These are phyloP conservation scores for Palythoa heliodiscus DNA, from an alignment of 92 coral and sea anemone species.

Conservation along the genomic window DNA sequence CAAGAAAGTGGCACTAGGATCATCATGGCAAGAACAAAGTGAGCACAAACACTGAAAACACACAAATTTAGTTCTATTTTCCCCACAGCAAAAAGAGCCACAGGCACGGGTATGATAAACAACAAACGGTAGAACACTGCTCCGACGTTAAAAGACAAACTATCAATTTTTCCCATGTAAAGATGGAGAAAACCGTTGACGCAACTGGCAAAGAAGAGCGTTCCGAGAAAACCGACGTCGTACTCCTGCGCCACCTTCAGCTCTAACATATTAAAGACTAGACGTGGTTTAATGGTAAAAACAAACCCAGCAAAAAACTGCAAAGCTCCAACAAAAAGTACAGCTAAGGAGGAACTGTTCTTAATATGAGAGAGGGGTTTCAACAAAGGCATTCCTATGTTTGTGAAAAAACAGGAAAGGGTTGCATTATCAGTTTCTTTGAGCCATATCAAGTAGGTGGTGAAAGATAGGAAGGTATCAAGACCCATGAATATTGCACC, in stretches of 20 bases:
- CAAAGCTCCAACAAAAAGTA: conserved; percentile 41
- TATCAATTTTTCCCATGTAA: conserved; percentile 43
- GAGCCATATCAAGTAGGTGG: conserved; percentile 57
- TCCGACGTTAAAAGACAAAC: conserved; percentile 38
- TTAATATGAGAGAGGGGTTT: conserved; percentile 1
- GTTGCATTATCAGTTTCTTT: conserved; percentile 59
- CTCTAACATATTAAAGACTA: conserved; percentile 27
- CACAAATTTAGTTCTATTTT: conserved; percentile 53
- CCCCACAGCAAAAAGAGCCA: conserved; percentile 38
- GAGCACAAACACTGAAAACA: not conserved
- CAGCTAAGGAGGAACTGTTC: conserved; percentile 25
- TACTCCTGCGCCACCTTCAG: conserved; percentile 40
- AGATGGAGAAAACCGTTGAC: conserved; percentile 55
- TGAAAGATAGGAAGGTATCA: conserved; percentile 50
- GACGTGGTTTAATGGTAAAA: conserved; percentile 44
- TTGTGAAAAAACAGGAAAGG: conserved; percentile 28
- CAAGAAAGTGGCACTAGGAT: not conserved
- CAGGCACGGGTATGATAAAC: conserved; percentile 38
- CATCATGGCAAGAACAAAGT: not conserved
- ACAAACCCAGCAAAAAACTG: conserved; percentile 46
- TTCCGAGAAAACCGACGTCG: conserved; percentile 46
- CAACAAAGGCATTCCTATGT: conserved; percentile 15
- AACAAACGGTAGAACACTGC: conserved; percentile 58
- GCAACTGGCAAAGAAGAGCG: conserved; percentile 46
- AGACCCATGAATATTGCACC: conserved; percentile 55